A percentile compares a stretch with the other conserved stretches of the same genome.
These are phyloP conservation scores for Coracopsis vasa DNA, from an alignment of 2,113 vertebrate species.

Conservation along the genomic window DNA sequence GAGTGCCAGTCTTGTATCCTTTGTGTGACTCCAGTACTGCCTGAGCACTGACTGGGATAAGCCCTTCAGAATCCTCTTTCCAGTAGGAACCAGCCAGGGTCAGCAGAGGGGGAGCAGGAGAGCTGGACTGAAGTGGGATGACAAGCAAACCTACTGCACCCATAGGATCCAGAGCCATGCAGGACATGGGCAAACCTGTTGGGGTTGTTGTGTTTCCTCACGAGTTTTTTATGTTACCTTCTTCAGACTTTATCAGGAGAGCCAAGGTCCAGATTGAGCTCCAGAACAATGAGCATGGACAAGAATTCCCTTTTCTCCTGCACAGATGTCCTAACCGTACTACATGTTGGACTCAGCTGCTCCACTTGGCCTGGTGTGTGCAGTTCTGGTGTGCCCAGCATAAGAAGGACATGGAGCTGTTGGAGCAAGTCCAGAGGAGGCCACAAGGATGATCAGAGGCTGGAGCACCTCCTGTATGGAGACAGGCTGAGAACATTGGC, in stretches of 20 bases:
- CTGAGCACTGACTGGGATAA: background rate
- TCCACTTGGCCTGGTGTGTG: background rate
- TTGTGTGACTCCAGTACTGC: background rate
- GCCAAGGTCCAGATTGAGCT: background rate
- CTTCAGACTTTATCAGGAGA: background rate
- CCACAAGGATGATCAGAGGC: background rate
- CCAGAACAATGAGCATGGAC: background rate
- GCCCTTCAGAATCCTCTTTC: background rate
- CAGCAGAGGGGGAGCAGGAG: background rate
- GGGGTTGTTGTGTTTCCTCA: background rate
- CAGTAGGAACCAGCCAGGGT: background rate
- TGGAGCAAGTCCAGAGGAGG: background rate
- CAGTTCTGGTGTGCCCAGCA: background rate
- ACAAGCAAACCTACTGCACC: background rate
- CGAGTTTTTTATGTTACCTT: background rate
- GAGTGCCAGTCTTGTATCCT: background rate
- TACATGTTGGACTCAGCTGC: background rate
- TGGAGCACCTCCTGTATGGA: background rate
- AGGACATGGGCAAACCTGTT: background rate
- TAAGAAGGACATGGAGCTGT: background rate
- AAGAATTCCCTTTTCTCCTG: background rate
- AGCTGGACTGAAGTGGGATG: background rate
- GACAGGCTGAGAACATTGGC: background rate
- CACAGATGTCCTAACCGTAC: background rate
- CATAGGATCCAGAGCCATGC: background rate